Evolutionary conservation across 2,888 invertebrate species (phyloP).

Genomic region (Spodoptera exigua): DNA sequence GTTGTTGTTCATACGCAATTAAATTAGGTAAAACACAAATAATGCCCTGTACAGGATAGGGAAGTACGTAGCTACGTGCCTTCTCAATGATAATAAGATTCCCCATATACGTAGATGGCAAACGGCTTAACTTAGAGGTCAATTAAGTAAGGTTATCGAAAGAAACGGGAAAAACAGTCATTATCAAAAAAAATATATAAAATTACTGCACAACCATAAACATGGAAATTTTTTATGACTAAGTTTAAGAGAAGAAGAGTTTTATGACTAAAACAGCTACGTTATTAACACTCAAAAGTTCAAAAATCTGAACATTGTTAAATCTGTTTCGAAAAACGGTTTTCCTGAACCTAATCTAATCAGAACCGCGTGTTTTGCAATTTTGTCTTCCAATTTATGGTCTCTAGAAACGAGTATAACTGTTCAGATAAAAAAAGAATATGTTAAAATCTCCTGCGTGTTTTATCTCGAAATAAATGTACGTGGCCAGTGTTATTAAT

Average conservation of each 20-base stretch:
- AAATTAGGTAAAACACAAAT: too few relatives aligned
- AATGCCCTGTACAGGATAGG: too few relatives aligned
- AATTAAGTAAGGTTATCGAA: too few relatives aligned
- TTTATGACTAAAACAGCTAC: constrained; percentile 7
- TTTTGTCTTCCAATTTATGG: constrained; percentile 22
- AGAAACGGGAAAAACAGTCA: too few relatives aligned
- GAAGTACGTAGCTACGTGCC: too few relatives aligned
- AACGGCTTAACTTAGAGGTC: too few relatives aligned
- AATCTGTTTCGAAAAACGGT: constrained; percentile 34
- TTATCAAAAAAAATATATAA: background rate
- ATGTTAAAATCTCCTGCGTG: constrained; percentile 9
- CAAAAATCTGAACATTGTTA: constrained; percentile 17
- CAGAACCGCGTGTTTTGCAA: background rate
- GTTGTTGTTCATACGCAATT: too few relatives aligned
- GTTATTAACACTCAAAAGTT: constrained; percentile 6
- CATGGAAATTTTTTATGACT: background rate
- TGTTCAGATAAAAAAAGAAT: constrained; percentile 16
- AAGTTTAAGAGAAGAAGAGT: too few relatives aligned
- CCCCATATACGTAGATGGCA: too few relatives aligned
- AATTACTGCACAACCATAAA: background rate
- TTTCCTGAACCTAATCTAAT: constrained; percentile 27
- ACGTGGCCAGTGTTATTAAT: constrained; percentile 20
- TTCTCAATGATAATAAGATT: too few relatives aligned
- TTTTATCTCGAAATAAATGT: constrained; percentile 20
- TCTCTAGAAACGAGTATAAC: constrained; percentile 31